Evolutionary conservation across 2,113 vertebrate species (phyloP).

Genomic region (Leptobrachium ailaonicum): DNA sequence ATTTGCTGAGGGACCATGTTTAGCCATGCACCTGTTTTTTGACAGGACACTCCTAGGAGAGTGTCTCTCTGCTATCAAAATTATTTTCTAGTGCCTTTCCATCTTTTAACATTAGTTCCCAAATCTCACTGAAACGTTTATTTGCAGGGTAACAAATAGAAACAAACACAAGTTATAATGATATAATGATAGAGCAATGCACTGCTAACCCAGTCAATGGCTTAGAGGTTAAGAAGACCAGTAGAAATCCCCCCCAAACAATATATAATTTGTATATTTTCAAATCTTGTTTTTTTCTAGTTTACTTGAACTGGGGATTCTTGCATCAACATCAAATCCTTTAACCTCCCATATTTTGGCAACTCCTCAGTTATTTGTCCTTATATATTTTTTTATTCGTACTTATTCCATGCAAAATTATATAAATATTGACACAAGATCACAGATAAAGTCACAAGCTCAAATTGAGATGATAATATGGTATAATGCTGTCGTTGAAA

Average conservation of each 20-base stretch:
- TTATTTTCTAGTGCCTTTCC: too few species aligned
- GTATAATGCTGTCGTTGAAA: too few species aligned
- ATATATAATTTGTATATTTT: neutral
- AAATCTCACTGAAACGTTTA: too few species aligned
- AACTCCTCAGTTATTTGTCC: neutral
- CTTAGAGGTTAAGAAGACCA: constrained; percentile 9
- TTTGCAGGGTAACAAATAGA: too few species aligned
- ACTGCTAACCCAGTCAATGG: constrained; percentile 4
- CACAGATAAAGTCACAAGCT: neutral
- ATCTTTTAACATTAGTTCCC: too few species aligned
- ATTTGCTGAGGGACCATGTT: too few species aligned
- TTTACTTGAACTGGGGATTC: constrained; percentile 1
- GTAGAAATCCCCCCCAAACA: constrained; percentile 17
- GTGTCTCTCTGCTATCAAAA: too few species aligned
- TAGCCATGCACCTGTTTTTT: too few species aligned
- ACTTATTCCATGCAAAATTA: neutral
- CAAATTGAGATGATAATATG: too few species aligned
- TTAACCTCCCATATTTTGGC: neutral
- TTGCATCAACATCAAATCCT: neutral
- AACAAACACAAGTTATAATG: too few species aligned
- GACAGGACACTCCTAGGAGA: too few species aligned
- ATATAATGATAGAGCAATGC: constrained; percentile 12
- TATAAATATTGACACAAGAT: neutral
- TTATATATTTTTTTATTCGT: neutral
- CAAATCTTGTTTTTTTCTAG: neutral